phyloP scores from a whole-genome alignment of 2,113 vertebrate genomes.

The Piaya cayana region DNA sequence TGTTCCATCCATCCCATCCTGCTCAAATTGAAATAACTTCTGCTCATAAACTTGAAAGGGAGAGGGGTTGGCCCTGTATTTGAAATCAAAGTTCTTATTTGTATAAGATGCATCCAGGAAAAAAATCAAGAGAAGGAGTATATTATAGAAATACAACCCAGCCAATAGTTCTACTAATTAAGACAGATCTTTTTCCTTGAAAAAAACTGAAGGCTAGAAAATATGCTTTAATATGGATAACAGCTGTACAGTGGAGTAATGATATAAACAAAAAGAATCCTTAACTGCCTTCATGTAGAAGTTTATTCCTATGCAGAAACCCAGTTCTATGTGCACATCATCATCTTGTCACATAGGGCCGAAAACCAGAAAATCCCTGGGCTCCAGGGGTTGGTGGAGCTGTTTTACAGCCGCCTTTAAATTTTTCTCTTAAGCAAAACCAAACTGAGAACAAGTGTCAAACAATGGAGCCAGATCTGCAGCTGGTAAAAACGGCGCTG shows the following conservation, averaged over 20 bases:
- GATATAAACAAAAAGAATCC: slow-evolving; percentile 20
- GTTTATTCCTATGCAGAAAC: not conserved
- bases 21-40: slow-evolving; percentile 63
- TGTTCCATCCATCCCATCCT: slow-evolving; percentile 52
- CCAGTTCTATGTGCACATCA: not conserved
- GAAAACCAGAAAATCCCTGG: not conserved
- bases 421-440: not conserved
- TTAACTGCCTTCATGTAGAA: not conserved
- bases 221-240: slow-evolving; percentile 26
- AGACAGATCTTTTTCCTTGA: slow-evolving; percentile 11
- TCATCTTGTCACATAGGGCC: not conserved
- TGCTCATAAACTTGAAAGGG: slow-evolving; percentile 39
- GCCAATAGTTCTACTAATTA: slow-evolving; percentile 8
- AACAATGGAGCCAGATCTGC: not conserved
- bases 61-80: not conserved
- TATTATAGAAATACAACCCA: not conserved
- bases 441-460: not conserved
- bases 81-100: slow-evolving; percentile 37
- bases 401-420: not conserved
- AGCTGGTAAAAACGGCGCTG: not conserved
- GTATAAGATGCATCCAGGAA: not conserved
- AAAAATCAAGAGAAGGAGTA: not conserved
- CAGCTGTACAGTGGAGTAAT: slow-evolving; percentile 36
- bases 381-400: not conserved
- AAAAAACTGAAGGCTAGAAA: slow-evolving; percentile 31